A percentile compares a stretch with the other conserved stretches of the same genome.
These are phyloP conservation scores for Triops longicaudatus DNA, from an alignment of 1,140 invertebrate genomes.

Conservation along the genomic window DNA sequence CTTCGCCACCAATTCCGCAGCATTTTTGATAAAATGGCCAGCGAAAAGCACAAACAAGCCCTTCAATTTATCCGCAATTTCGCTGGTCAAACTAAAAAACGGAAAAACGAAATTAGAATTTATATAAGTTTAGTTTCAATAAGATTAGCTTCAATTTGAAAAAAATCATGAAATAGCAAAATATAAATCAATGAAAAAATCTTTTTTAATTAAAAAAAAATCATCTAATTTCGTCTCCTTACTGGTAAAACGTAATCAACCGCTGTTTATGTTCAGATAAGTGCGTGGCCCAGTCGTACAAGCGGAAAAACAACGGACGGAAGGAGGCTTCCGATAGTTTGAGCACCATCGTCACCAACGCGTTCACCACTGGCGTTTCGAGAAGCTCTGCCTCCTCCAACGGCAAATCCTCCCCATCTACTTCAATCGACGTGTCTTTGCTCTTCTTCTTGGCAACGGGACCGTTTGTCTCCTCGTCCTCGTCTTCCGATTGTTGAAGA, in stretches of 20 bases:
- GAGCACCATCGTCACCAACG: conserved; percentile 64
- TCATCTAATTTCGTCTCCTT: conserved; percentile 34
- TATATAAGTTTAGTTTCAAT: too few species aligned
- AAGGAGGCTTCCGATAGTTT: conserved; percentile 83
- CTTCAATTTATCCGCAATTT: conserved; percentile 70
- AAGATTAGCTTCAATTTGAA: too few species aligned
- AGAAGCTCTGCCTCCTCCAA: conserved; percentile 41
- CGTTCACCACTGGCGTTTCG: conserved; percentile 63
- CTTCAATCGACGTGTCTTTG: background rate
- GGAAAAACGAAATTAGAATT: conserved; percentile 41
- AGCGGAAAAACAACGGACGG: conserved; percentile 71
- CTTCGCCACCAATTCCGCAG: conserved; percentile 53
- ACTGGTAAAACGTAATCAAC: conserved; percentile 69
- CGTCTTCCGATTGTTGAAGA: background rate
- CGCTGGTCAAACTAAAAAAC: conserved; percentile 53
- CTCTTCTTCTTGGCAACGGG: background rate
- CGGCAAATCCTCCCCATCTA: conserved; percentile 23
- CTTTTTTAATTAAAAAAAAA: conserved; percentile 28
- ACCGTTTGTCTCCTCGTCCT: background rate
- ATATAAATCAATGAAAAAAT: too few species aligned
- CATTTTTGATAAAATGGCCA: conserved; percentile 70
- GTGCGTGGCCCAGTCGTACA: conserved; percentile 65
- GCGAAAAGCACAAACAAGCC: conserved; percentile 83
- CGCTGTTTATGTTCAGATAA: conserved; percentile 42
- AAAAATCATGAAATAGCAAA: too few species aligned